These are phyloP conservation scores for Penaeus japonicus DNA, from an alignment of 1,140 invertebrate species.

Conservation along the genomic window DNA sequence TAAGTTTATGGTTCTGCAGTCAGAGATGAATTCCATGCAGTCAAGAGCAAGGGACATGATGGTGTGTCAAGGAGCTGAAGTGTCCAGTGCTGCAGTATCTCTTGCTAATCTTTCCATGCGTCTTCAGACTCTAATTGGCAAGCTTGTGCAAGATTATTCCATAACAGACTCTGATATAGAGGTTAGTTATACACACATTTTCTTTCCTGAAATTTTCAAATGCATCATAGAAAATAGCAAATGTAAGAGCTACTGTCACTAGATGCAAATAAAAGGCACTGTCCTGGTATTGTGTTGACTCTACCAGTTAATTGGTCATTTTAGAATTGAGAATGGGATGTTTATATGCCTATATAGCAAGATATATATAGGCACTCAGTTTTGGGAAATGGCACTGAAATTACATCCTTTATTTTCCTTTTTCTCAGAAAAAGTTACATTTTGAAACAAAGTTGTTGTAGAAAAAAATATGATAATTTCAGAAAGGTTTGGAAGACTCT, in stretches of 20 bases:
- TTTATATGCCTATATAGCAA: too few species aligned
- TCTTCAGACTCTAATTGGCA: slow-evolving; percentile 67
- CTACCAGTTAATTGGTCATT: too few species aligned
- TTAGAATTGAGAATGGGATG: too few species aligned
- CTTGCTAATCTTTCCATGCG: slow-evolving; percentile 75
- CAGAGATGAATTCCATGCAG: slow-evolving; percentile 72
- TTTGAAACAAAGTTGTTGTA: background rate
- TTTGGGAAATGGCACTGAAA: too few species aligned
- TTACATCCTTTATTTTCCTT: too few species aligned
- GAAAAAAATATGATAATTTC: background rate
- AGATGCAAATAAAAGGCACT: too few species aligned
- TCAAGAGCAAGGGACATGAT: slow-evolving; percentile 72
- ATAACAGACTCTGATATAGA: slow-evolving; percentile 51
- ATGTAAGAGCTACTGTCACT: too few species aligned
- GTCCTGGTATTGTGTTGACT: too few species aligned
- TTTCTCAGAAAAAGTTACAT: background rate
- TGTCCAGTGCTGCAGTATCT: slow-evolving; percentile 76
- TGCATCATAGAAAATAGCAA: background rate
- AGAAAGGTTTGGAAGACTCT: background rate
- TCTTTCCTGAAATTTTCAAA: background rate
- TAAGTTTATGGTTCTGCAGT: slow-evolving; percentile 74
- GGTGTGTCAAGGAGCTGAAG: slow-evolving; percentile 75
- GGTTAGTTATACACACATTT: background rate
- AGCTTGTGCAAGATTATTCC: slow-evolving; percentile 56
- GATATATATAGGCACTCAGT: too few species aligned